Base-by-base conservation (phyloP, 1,140 invertebrate species). In the Sitobion miscanthi region DNA sequence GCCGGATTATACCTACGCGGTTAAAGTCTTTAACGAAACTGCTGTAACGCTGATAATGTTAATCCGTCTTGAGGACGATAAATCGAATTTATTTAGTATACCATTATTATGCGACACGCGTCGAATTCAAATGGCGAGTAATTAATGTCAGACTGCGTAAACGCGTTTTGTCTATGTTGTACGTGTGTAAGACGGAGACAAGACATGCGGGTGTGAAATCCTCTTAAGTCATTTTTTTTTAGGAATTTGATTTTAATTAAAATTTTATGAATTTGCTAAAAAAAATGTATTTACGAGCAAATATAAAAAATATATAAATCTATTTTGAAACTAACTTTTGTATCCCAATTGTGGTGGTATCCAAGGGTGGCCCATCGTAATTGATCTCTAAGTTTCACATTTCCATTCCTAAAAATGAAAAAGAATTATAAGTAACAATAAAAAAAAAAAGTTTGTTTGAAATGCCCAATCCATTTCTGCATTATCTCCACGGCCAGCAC, bases 281-380 rank as follows among this genome's bases (percentile, higher is more conserved):
- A 14, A n/a, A 69, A 69, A 69, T n/a, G 14, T n/a, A n/a, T 17
- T 11, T n/a, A 69, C 21, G 30, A 20, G n/a, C 30, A 87, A 47
- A 87, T 20, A 49, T 20, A 49, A 17, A 38, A 57, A 54, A 23
- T 25, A 94, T 93, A 52, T 35, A 35, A 21, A 86, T 93, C 17
- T 42, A 35, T 30, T 69, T 62, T 45, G n/a, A 90, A 95, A 87
- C 47, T 93, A 96, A 98, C 96, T 96, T 99, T 99, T 86, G 98
- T 98, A 94, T 99, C 97, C 98, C 98, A 99, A 95, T 99, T 97
- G 95, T 99, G 98, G 95, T 99, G 98, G 95, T 99, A 99, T 38
- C 99, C 98, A 57, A 99, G 95, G 5, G 98, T 99, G 30, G 97
- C 96, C 99, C 99, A 99, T 94, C 98, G 95, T 93, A 99, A 95